These are phyloP conservation scores for Psilanteris sp. DNA, from an alignment of 1,140 invertebrate species.

Conservation along the genomic window DNA sequence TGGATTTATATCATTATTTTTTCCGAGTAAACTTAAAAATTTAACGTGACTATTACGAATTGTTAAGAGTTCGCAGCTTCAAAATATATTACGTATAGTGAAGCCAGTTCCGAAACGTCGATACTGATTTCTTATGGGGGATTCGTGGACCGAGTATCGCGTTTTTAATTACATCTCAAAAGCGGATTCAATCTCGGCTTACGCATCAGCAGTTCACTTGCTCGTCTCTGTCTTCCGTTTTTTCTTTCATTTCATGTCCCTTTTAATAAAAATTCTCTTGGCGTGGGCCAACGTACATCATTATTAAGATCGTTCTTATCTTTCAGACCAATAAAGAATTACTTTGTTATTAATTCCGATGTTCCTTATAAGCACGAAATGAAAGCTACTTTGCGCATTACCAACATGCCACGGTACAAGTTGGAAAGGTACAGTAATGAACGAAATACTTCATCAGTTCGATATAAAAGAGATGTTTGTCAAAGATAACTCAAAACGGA, in stretches of 20 bases:
- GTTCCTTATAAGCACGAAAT: slow-evolving; percentile 57
- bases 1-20: too few relatives aligned
- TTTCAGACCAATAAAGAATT: slow-evolving; percentile 76
- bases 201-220: slow-evolving; percentile 50
- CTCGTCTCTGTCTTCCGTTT: slow-evolving; percentile 51
- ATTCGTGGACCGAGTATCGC: slow-evolving; percentile 77
- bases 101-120: slow-evolving; percentile 31
- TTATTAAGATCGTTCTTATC: slow-evolving; percentile 78
- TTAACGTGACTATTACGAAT: too few relatives aligned
- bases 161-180: slow-evolving; percentile 79
- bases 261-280: slow-evolving; percentile 77
- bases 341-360: slow-evolving; percentile 78
- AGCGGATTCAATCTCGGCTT: slow-evolving; percentile 71
- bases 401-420: slow-evolving; percentile 42
- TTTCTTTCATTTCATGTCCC: slow-evolving; percentile 64
- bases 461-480: slow-evolving; percentile 49
- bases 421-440: slow-evolving; percentile 26
- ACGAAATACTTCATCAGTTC: slow-evolving; percentile 42
- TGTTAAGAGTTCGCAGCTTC: too few relatives aligned
- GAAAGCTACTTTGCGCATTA: slow-evolving; percentile 45
- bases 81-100: slow-evolving; percentile 34
- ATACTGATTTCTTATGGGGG: slow-evolving; percentile 63
- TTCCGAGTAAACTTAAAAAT: too few relatives aligned
- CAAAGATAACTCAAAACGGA: slow-evolving; percentile 40
- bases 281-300: slow-evolving; percentile 68